These are phyloP conservation scores for Adineta ricciae DNA, from an alignment of 2,888 invertebrate species.

Conservation along the genomic window DNA sequence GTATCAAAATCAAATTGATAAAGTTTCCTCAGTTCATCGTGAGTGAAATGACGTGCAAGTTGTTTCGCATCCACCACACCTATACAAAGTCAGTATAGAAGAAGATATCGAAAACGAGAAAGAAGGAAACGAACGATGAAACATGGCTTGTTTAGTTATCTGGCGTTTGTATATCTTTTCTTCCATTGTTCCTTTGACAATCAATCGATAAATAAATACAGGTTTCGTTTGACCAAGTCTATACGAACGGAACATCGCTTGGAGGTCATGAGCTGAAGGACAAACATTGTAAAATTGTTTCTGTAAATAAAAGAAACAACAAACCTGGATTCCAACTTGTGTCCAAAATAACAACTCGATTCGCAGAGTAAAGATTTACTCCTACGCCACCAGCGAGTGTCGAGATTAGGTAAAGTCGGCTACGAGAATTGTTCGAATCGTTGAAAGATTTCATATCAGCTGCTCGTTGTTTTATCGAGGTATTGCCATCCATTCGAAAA, in stretches of 20 bases:
- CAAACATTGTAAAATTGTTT: neutral
- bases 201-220: slow-evolving; percentile 79
- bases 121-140: slow-evolving; percentile 54
- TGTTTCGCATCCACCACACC: slow-evolving; percentile 88
- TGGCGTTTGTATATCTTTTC: slow-evolving; percentile 94
- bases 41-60: slow-evolving; percentile 90
- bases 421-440: slow-evolving; percentile 48
- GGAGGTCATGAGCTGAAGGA: slow-evolving; percentile 69
- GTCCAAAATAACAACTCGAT: slow-evolving; percentile 93
- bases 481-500: slow-evolving; percentile 67
- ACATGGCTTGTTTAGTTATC: slow-evolving; percentile 85
- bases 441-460: slow-evolving; percentile 80
- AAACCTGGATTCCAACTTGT: slow-evolving; percentile 85
- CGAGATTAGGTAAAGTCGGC: slow-evolving; percentile 78
- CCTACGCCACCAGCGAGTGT: slow-evolving; percentile 92
- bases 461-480: slow-evolving; percentile 63
- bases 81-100: neutral
- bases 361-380: slow-evolving; percentile 90
- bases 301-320: neutral
- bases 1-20: slow-evolving; percentile 71
- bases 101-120: neutral
- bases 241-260: slow-evolving; percentile 93
- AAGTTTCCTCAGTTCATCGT: slow-evolving; percentile 76
- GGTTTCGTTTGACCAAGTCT: slow-evolving; percentile 95
- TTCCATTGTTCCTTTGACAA: slow-evolving; percentile 90